Evolutionary conservation across 1,140 invertebrate genomes (phyloP).

Genomic region (Xylocopa sonorina): DNA sequence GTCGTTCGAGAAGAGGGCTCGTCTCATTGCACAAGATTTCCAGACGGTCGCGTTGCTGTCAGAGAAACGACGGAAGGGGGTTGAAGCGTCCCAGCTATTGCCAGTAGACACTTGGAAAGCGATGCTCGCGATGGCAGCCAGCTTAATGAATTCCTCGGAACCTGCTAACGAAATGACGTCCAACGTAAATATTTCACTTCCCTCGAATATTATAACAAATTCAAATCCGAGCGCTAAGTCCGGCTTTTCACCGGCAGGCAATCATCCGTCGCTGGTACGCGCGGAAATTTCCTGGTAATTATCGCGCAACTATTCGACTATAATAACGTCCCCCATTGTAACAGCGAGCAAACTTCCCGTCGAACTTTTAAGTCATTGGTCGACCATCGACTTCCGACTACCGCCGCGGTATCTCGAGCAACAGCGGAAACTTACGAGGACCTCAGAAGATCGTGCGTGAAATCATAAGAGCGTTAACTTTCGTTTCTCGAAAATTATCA

Average conservation of each 20-base stretch:
- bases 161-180: not conserved
- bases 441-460: not conserved
- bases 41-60: not conserved
- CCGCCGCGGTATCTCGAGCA: not conserved
- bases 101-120: not conserved
- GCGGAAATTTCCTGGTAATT: constrained; percentile 29
- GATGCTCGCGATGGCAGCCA: not conserved
- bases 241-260: not conserved
- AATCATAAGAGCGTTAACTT: no score
- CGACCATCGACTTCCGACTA: not conserved
- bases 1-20: no score
- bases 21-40: not conserved
- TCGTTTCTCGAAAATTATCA: no score
- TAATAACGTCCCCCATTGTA: not conserved
- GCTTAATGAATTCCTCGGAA: constrained; percentile 16
- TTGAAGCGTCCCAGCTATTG: not conserved
- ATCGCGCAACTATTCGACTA: constrained; percentile 35
- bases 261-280: not conserved
- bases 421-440: not conserved
- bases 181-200: constrained; percentile 38
- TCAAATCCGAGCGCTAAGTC: not conserved
- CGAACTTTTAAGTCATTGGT: constrained; percentile 24
- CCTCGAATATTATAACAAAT: constrained; percentile 4
- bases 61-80: not conserved
- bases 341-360: not conserved